Evolutionary conservation across 2,888 invertebrate genomes (phyloP).

Genomic region (Cremastinae sp.): DNA sequence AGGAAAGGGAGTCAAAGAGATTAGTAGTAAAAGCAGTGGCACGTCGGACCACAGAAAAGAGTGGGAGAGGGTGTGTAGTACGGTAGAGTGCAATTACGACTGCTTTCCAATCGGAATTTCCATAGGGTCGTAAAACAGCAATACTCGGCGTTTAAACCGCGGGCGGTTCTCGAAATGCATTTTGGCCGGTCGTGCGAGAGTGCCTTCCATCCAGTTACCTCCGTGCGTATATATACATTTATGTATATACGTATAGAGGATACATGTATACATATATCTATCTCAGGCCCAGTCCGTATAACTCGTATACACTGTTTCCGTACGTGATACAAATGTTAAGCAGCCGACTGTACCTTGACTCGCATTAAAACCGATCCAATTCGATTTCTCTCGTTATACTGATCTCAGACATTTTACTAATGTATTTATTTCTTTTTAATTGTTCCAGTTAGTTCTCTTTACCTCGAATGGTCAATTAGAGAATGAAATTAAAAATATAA

Average conservation of each 20-base stretch:
- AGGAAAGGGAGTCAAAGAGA: slow-evolving; percentile 22
- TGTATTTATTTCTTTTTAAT: slow-evolving; percentile 29
- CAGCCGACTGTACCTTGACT: slow-evolving; percentile 44
- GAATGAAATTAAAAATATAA: no score
- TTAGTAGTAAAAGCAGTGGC: slow-evolving; percentile 37
- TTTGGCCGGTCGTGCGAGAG: slow-evolving; percentile 35
- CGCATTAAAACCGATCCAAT: slow-evolving; percentile 47
- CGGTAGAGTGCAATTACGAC: slow-evolving; percentile 60
- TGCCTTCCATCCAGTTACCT: slow-evolving; percentile 25
- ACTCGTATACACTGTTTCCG: slow-evolving; percentile 30
- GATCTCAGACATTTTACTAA: slow-evolving; percentile 34
- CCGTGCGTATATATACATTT: neutral
- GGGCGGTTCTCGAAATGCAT: slow-evolving; percentile 26
- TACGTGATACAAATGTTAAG: slow-evolving; percentile 57
- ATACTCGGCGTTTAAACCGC: slow-evolving; percentile 50
- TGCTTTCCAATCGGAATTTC: slow-evolving; percentile 63
- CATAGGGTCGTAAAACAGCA: slow-evolving; percentile 62
- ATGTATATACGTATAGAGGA: slow-evolving; percentile 17
- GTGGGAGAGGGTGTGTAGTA: slow-evolving; percentile 33
- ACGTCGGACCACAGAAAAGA: slow-evolving; percentile 41
- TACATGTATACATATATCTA: slow-evolving; percentile 1
- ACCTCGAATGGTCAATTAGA: no score
- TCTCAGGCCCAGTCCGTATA: neutral
- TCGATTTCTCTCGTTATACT: slow-evolving; percentile 54
- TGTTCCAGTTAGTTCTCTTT: no score